Evolutionary conservation across 2,888 invertebrate species (phyloP).

Genomic region (Oxyscelio sp.): DNA sequence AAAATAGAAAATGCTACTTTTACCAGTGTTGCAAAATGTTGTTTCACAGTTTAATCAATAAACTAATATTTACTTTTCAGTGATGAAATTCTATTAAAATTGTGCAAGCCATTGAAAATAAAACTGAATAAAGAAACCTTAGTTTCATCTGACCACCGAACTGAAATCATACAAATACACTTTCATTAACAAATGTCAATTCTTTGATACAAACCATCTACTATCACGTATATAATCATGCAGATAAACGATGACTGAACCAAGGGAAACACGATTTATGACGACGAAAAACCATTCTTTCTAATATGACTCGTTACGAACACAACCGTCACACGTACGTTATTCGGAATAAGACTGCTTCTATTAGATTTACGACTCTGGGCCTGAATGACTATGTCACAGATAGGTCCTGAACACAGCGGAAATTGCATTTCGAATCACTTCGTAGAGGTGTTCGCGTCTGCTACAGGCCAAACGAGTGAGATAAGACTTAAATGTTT

Average conservation of each 20-base stretch:
- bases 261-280: slow-evolving; percentile 25
- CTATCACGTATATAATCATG: not conserved
- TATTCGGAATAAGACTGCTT: slow-evolving; percentile 56
- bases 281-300: slow-evolving; percentile 32
- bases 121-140: no score
- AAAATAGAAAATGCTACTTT: no score
- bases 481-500: slow-evolving; percentile 64
- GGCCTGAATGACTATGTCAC: slow-evolving; percentile 67
- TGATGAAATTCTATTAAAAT: no score
- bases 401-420: slow-evolving; percentile 70
- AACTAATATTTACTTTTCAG: no score
- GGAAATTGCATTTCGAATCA: slow-evolving; percentile 86
- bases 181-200: no score
- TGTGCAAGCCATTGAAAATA: no score
- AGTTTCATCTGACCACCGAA: no score
- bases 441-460: slow-evolving; percentile 77
- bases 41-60: no score
- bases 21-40: no score
- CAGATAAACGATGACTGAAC: slow-evolving; percentile 19
- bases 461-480: slow-evolving; percentile 41
- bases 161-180: no score
- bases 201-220: no score
- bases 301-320: slow-evolving; percentile 39
- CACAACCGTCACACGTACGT: slow-evolving; percentile 32
- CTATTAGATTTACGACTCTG: slow-evolving; percentile 76